Evolutionary conservation across 2,113 vertebrate genomes (phyloP), one percentile per base, ranked within the genome.

Genomic region (Tricholaema leucomelas): DNA sequence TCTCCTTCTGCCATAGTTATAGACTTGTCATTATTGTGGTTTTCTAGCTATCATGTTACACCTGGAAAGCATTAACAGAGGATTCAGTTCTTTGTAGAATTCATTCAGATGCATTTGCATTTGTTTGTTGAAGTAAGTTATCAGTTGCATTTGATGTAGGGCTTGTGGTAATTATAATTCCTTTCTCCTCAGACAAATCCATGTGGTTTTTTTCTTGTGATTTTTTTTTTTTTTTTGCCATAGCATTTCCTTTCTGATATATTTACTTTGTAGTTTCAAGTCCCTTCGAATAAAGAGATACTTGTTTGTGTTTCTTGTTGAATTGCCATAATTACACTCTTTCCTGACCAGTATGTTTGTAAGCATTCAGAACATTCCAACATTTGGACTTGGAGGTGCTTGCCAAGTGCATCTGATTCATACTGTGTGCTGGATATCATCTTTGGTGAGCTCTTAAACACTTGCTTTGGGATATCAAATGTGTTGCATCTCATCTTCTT

Each of bases 11-110:
- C 66, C 10, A 23, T 74, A 66, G 71, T 71, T 91, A 79, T 6
- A 33, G 72, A n/a, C 56, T 82, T 66, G 31, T 88, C 72, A 80
- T 87, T 87, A 83, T 30, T 67, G 60, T 85, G 73, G 66, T 85
- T 94, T 92, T 85, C 79, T 71, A 83, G 91, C 76, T 88, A 88
- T 93, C 69, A 25, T 89, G 79, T 93, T 95, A 88, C 82, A 94
- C 91, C 85, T 95, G 93, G 76, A 90, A 87, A 85, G 80, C 72
- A 90, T 95, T 96, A 91, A 71, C n/a, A 38, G 10, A 63, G 48
- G 64, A 74, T 94, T 93, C 59, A 87, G 64, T 88, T 92, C 81
- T 56, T 77, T 79, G 31, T 73, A 85, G 81, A 70, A 73, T 82
- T 92, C 60, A n/a, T n/a, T 91, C 79, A 81, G 46, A 92, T 91